Conservation (phyloP, 2,888 invertebrate genomes). For the Gryllus longicercus region DNA sequence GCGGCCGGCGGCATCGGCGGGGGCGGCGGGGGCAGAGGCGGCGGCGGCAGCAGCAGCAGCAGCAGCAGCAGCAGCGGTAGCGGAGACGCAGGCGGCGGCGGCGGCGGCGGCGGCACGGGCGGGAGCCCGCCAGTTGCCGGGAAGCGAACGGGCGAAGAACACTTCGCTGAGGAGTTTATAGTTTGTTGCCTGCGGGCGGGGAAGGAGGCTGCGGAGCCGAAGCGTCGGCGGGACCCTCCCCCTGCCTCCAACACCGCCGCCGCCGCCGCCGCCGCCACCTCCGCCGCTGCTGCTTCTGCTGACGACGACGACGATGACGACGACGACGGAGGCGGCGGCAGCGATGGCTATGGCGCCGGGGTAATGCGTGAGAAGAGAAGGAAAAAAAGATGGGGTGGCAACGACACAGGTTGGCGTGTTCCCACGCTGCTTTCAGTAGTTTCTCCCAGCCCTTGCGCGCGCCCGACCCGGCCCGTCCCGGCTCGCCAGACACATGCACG, state of each 20-base stretch:
- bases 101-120: background rate
- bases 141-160: slow-evolving; percentile 17
- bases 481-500: slow-evolving; percentile 94
- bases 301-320: too few species aligned
- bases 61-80: too few species aligned
- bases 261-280: too few species aligned
- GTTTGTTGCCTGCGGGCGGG: background rate
- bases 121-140: slow-evolving; percentile 6
- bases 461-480: slow-evolving; percentile 73
- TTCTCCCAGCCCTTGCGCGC: slow-evolving; percentile 26
- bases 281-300: too few species aligned
- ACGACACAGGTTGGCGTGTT: slow-evolving; percentile 35
- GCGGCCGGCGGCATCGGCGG: too few species aligned
- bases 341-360: slow-evolving; percentile 27
- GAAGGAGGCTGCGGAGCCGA: background rate
- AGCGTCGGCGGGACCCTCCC: background rate
- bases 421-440: slow-evolving; percentile 40
- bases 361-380: slow-evolving; percentile 23
- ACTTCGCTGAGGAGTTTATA: slow-evolving; percentile 17
- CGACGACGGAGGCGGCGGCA: slow-evolving; percentile 23
- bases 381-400: slow-evolving; percentile 24
- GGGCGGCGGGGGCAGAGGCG: too few species aligned
- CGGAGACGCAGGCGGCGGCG: background rate
- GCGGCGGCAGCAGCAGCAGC: too few species aligned
- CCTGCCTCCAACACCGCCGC: too few species aligned